Base-by-base conservation (phyloP, 2,797 vertebrate species). In the Allobates femoralis region DNA sequence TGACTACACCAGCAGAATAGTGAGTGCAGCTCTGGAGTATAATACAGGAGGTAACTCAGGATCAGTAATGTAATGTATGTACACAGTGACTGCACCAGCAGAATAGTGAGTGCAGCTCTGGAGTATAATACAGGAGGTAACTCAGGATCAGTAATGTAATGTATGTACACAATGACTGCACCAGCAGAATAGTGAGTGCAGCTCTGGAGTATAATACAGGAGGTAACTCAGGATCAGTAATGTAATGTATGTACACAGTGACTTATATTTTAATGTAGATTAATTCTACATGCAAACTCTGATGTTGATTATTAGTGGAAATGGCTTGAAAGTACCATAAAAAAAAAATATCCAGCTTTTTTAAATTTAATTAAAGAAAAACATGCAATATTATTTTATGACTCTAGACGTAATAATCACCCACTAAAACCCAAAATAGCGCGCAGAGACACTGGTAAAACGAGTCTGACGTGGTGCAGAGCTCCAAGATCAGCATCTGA, bases 391-490 rank as follows among this genome's bases (percentile, higher is more conserved):
- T 74, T 74, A 74, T 74, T 50, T 46, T 50, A 50, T 46, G 14
- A 50, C 23, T 26, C 71, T 46, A 50, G 23, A 16, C 4, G 23
- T 46, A 26, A 50, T 50, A 41, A 74, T 50, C 37, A 74, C 10
- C 26, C 41, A 74, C 21, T 50, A 46, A 46, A 50, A 16, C 71
- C 23, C 41, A 11, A 74, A 76, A 53, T 55, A 76, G 73, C 21
- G 41, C 16, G 74, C 19, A 50, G 50, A 76, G 50, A 32, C 53
- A 78, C 55, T 78, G 76, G 76, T 78, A n/a, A n/a, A 78, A 78
- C 76, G 12, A 60, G 76, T 78, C 55, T 78, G 76, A 41, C 76
- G 19, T 34, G 75, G 75, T 60, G 53, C 30, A 14, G 28, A 76
- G 75, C 53, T 58, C 76, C 55, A 32, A 78, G 53, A 78, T 58